Evolutionary conservation across 2,797 vertebrate genomes (phyloP), one percentile per base, ranked within the genome.

Genomic region (Antennarius maculatus): DNA sequence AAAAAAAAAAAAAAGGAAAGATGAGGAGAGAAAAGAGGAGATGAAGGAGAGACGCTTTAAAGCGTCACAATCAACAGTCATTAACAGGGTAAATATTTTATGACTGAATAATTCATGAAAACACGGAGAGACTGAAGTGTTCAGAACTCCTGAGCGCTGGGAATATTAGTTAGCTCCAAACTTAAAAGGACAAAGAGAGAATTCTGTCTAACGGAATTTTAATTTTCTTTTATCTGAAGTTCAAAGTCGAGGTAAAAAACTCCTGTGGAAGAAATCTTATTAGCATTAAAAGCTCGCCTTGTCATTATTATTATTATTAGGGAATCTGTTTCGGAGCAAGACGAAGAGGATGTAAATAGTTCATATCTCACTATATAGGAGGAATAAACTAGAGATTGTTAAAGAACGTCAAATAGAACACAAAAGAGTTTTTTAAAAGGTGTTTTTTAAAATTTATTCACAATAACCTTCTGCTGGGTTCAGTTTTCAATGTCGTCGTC

Each of bases 401-500:
- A 4, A 55, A 69, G 15, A 17, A 15, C 17, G 46, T 37, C 27
- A 8, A 55, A 3, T 6, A 2, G 1, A 12, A 55, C 6, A 56
- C 18, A n/a, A 66, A 54, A 39, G 4, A 54, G 37, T 23, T 62
- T 1, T 12, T 34, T 54, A 17, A 73, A 61, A 49, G 14, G 11
- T 49, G 34, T 17, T 52, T 58, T 76, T 81, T 39, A 56, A 54
- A 58, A 50, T 87, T 91, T 89, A 87, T 86, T 88, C 56, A 70
- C 59, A 81, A 82, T 84, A 76, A 88, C 64, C 78, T 71, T 76
- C 68, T 79, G 79, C 79, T 76, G 77, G 58, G 63, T 68, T 80
- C 69, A 71, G 18, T 60, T 78, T 72, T 70, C 66, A 3, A 76
- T 56, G 29, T 23, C 77, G 69, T 72, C 59, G 39, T 69, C 62